Base-by-base conservation (phyloP, 2,797 vertebrate species). In the Labroides dimidiatus region DNA sequence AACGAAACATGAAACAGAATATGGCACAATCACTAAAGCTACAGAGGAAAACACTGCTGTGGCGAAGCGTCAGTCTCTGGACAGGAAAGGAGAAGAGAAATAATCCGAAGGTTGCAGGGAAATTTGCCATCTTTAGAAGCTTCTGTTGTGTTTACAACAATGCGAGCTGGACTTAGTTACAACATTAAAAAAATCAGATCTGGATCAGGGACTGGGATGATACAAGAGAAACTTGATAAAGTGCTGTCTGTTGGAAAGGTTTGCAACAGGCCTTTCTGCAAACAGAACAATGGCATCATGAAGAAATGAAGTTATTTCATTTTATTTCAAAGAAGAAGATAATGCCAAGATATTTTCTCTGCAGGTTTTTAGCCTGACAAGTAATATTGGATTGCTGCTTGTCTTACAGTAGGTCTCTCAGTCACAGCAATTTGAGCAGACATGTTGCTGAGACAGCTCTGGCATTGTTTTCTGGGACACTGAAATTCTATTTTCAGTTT, bases 401-500 rank as follows among this genome's bases (percentile, higher is more conserved):
- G 78, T 86, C 81, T 87, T 90, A 90, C 87, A 89, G 85, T 87
- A 89, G 85, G 81, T 93, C 90, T 93, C 87, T 78, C 84, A 85
- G 89, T 87, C 87, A 79, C 82, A 75, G 89, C 90, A 85, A 89
- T 91, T 91, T 89, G 77, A 85, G 87, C 86, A 91, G 91, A 91
- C 90, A 87, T 86, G 90, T 86, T 90, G 92, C 89, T 87, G 90
- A 94, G 93, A 94, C 93, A 93, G 93, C 91, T 89, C 86, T 19
- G 72, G 85, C 90, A 93, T 95, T 94, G 94, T 95, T 93, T 93
- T 90, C 89, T 78, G 81, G 89, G 88, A 89, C 92, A 90, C 93
- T 80, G 91, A 93, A 95, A 93, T 94, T 95, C 93, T 95, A 95
- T 94, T 95, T 95, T 94, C 91, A 92, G 91, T 94, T 94, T 95